These are phyloP conservation scores for Tribolium castaneum DNA, from an alignment of 1,140 invertebrate species.

Conservation along the genomic window DNA sequence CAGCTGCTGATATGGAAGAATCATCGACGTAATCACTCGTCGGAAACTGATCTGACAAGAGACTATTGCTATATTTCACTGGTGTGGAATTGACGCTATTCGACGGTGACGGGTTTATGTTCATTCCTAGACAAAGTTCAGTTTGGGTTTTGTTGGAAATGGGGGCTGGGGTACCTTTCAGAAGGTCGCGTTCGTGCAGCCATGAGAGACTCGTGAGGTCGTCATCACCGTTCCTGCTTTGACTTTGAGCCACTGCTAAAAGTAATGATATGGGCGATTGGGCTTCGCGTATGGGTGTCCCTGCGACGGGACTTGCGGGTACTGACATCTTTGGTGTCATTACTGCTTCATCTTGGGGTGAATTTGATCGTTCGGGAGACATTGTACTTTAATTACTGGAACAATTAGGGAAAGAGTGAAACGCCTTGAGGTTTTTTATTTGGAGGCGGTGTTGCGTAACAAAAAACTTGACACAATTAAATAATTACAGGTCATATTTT, in stretches of 20 bases:
- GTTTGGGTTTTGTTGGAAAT: neutral
- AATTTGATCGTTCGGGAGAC: conserved; percentile 61
- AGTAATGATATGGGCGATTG: conserved; percentile 61
- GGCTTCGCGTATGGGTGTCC: conserved; percentile 58
- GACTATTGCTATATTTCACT: conserved; percentile 53
- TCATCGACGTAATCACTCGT: conserved; percentile 65
- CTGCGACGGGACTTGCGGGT: conserved; percentile 59
- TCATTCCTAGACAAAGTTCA: conserved; percentile 47
- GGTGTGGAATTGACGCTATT: conserved; percentile 60
- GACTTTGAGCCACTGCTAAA: conserved; percentile 61
- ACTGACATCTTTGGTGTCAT: conserved; percentile 60
- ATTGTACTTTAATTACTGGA: conserved; percentile 50
- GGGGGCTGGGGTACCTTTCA: conserved; percentile 73
- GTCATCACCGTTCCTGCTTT: conserved; percentile 66
- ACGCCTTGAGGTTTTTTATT: neutral
- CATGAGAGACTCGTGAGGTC: conserved; percentile 91
- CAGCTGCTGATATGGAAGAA: conserved; percentile 61
- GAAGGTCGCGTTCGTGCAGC: conserved; percentile 90
- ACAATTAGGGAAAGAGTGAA: neutral
- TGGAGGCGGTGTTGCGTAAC: neutral
- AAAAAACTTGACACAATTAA: conserved; percentile 7
- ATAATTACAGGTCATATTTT: neutral
- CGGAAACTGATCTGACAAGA: conserved; percentile 59
- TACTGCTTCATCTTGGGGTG: conserved; percentile 57
- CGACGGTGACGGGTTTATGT: conserved; percentile 61